phyloP scores from a whole-genome alignment of 35 echinoderm and acorn worm species.

The Holothuria glaberrima region DNA sequence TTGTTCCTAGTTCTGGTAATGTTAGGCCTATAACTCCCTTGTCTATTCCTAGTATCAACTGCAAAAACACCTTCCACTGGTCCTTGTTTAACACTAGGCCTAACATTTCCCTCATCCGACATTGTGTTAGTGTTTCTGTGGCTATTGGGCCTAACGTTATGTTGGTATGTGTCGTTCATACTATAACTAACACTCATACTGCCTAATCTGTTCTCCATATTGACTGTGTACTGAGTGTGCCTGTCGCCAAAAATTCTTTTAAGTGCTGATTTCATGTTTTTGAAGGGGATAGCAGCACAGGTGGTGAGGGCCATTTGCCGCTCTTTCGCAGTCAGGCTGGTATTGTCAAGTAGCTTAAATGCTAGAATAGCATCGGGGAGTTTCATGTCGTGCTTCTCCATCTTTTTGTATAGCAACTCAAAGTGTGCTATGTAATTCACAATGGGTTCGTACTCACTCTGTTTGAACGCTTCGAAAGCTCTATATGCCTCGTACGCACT shows the following conservation, averaged over 20 bases:
- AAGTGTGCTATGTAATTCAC: neutral
- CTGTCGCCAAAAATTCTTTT: conserved; percentile 44
- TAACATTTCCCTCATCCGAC: too few species aligned
- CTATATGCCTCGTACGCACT: neutral
- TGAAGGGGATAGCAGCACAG: conserved; percentile 6
- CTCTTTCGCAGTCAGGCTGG: neutral
- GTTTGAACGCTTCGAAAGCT: neutral
- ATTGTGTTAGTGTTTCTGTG: too few species aligned
- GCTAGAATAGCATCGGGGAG: conserved; percentile 51
- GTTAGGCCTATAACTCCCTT: too few species aligned
- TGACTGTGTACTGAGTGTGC: neutral
- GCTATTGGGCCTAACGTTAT: too few species aligned
- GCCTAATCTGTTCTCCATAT: too few species aligned
- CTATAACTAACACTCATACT: too few species aligned
- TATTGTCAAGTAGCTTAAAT: conserved; percentile 40
- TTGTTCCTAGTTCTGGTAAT: too few species aligned
- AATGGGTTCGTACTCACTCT: neutral
- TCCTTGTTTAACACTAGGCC: too few species aligned
- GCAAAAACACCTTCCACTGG: too few species aligned
- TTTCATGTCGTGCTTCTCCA: conserved; percentile 20
- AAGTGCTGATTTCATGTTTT: conserved; percentile 50
- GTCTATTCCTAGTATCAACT: too few species aligned
- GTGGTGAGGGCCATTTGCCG: conserved; percentile 44
- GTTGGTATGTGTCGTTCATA: too few species aligned
- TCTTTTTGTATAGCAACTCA: neutral